phyloP scores from a whole-genome alignment of 2,113 vertebrate species.

The Noturus placidus region DNA sequence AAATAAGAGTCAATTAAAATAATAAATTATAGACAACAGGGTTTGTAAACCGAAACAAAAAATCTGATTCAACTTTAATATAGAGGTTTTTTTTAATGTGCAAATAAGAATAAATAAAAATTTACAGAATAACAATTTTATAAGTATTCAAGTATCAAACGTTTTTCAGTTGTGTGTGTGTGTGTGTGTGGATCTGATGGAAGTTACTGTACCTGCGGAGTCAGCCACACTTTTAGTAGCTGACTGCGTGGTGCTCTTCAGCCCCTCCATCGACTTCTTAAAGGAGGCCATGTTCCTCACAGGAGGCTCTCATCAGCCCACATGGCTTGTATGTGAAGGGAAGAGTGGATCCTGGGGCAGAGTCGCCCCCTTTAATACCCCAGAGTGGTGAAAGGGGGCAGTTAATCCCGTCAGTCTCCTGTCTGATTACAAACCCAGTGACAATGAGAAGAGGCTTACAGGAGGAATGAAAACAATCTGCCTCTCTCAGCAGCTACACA shows the following conservation, averaged over 20 bases:
- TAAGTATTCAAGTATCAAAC: background rate
- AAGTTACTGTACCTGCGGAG: constrained; percentile 64
- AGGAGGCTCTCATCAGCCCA: constrained; percentile 32
- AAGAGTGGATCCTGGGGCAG: background rate
- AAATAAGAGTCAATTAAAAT: background rate
- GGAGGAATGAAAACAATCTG: constrained; percentile 46
- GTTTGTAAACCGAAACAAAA: background rate
- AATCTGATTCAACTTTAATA: no score
- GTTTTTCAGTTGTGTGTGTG: background rate
- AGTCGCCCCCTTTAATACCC: constrained; percentile 68
- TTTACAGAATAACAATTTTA: background rate
- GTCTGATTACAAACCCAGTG: constrained; percentile 66
- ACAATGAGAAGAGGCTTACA: constrained; percentile 59
- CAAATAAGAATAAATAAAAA: background rate
- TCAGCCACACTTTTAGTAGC: constrained; percentile 67
- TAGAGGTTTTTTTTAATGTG: background rate
- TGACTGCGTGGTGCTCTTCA: constrained; percentile 66
- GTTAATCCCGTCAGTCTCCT: constrained; percentile 59
- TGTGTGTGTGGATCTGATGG: background rate
- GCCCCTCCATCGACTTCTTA: constrained; percentile 72
- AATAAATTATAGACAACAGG: background rate
- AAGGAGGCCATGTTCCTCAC: constrained; percentile 68
- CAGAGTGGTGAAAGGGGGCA: constrained; percentile 45
- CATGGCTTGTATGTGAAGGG: constrained; percentile 35
- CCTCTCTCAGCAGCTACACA: constrained; percentile 64